Conservation (phyloP, 1,140 invertebrate genomes). For the Macrosteles quadrilineatus region DNA sequence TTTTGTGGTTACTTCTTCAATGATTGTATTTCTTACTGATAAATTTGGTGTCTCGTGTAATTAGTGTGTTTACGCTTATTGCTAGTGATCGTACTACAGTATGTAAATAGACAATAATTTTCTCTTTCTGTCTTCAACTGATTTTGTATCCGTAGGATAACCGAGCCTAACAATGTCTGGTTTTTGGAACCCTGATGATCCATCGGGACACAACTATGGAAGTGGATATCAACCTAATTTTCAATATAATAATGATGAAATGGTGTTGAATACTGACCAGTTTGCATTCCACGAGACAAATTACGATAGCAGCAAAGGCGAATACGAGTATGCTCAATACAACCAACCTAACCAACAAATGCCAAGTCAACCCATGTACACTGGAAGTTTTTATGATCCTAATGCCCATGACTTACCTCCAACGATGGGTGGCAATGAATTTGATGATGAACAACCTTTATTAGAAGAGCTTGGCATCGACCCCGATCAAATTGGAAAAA, state of each 20-base stretch:
- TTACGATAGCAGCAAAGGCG: constrained; percentile 16
- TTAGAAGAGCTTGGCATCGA: constrained; percentile 92
- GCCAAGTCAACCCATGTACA: neutral
- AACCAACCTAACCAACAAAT: neutral
- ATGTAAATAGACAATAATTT: too few relatives aligned
- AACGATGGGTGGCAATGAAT: constrained; percentile 27
- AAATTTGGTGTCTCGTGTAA: too few relatives aligned
- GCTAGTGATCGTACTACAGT: too few relatives aligned
- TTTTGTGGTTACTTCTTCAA: too few relatives aligned
- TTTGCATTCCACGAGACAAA: constrained; percentile 37
- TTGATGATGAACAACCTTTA: constrained; percentile 75
- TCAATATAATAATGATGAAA: constrained; percentile 33
- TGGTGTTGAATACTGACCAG: constrained; percentile 37
- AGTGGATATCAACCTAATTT: constrained; percentile 30
- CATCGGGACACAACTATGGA: constrained; percentile 1
- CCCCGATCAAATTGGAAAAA: constrained; percentile 87
- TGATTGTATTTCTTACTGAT: too few relatives aligned
- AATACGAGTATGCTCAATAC: constrained; percentile 20
- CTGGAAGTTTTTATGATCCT: constrained; percentile 18
- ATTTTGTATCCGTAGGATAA: too few relatives aligned
- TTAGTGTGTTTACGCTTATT: too few relatives aligned
- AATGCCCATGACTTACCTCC: neutral
- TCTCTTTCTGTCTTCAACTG: too few relatives aligned
- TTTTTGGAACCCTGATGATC: constrained; percentile 28
- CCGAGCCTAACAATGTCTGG: constrained; percentile 32